Base-by-base conservation (phyloP, 1,140 invertebrate species). In the Parapsyche elsis region DNA sequence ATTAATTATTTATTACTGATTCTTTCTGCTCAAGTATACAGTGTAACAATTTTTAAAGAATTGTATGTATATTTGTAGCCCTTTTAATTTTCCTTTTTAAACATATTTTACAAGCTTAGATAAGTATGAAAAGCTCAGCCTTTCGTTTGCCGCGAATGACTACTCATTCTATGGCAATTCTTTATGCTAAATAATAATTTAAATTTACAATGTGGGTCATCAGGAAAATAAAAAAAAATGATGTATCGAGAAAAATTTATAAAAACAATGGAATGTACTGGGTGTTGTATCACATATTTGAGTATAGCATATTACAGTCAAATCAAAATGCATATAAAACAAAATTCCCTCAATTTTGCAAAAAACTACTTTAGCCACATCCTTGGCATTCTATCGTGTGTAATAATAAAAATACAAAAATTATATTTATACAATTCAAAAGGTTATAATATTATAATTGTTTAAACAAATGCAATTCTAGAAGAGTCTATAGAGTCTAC, bases 81-180 rank as follows among this genome's bases (percentile, higher is more conserved):
- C 49, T 75, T 75, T 5, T 2, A 23, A 16, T n/a, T n/a, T n/a
- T n/a, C 19, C 1, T 71, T 71, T 71, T 70, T 49, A 9, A 76
- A 76, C 74, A 76, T 76, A 76, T 76, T 45, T 77, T 77, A 77
- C 75, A 77, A 77, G 57, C 75, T 77, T 77, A 77, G 30, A 53
- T 16, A 21, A 75, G 21, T 75, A 75, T 16, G 71, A 77, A 77
- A 77, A 77, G 75, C 75, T 77, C 75, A 77, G 75, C 75, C 75
- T 77, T 77, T 64, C 75, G 14, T 21, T 64, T 21, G 75, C 75
- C 57, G 21, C 14, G 46, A 59, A 59, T 24, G 21, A 38, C 12
- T n/a, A 23, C 23, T 7, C 7, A 30, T 59, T 76, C 73, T n/a
- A 30, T 38, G 49, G 73, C 73, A 23, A 46, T 16, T n/a, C 21